phyloP scores from a whole-genome alignment of 2,113 vertebrate species.

The Microcebus ravelobensis region DNA sequence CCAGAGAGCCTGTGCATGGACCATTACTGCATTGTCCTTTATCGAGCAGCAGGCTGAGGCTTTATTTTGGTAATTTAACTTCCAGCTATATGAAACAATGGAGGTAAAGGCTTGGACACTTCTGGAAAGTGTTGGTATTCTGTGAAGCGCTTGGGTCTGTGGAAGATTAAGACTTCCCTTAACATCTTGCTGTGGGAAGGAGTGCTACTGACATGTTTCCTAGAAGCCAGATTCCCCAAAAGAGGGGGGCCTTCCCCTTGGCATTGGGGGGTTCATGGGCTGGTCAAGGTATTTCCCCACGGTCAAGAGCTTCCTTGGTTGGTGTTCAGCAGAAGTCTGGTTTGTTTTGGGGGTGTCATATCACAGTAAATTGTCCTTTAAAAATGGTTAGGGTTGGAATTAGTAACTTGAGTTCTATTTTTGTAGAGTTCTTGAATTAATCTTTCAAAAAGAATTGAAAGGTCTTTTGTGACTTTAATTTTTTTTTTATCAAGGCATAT shows the following conservation, averaged over 20 bases:
- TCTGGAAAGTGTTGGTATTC: neutral
- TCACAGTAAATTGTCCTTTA: neutral
- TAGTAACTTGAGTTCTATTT: slow-evolving; percentile 2
- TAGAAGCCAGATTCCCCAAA: neutral
- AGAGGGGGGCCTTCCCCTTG: neutral
- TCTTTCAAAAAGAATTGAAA: neutral
- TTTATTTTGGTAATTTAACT: slow-evolving; percentile 34
- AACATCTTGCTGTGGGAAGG: neutral
- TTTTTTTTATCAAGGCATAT: neutral
- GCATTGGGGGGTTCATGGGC: neutral
- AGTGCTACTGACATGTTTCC: neutral
- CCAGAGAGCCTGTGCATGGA: neutral
- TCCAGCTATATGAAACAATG: neutral
- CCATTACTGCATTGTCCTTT: neutral
- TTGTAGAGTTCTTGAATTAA: neutral
- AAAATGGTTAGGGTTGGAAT: neutral
- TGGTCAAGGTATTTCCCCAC: neutral
- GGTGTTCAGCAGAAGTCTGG: neutral
- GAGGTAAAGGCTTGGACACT: neutral
- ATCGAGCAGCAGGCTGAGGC: neutral
- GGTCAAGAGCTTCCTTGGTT: neutral
- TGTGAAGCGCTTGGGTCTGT: neutral
- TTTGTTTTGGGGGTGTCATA: neutral
- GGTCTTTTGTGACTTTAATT: neutral
- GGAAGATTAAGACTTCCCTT: slow-evolving; percentile 7